Conservation (phyloP, 2,888 invertebrate species). For the Chymomyza procnemis region DNA sequence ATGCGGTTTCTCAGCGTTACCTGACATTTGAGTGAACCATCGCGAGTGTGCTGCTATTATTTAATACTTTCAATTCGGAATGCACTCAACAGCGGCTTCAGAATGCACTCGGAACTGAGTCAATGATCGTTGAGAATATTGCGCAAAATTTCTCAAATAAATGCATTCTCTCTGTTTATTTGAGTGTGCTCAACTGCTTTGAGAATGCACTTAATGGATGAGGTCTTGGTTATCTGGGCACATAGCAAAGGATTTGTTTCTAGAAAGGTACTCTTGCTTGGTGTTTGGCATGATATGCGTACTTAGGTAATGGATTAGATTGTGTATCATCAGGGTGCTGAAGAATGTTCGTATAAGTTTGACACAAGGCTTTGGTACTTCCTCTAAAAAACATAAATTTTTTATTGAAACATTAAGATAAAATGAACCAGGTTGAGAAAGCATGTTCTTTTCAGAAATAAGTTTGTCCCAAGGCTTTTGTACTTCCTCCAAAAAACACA, state of each 20-base stretch:
- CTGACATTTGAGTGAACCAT: conserved; percentile 41
- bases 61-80: conserved; percentile 44
- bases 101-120: neutral
- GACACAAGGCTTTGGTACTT: too few species aligned
- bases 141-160: neutral
- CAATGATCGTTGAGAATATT: neutral
- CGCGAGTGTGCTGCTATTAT: conserved; percentile 54
- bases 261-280: neutral
- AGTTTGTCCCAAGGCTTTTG: too few species aligned
- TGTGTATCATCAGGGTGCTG: too few species aligned
- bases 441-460: too few species aligned
- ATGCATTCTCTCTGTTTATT: neutral
- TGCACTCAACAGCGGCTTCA: neutral
- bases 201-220: neutral
- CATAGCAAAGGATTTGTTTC: neutral
- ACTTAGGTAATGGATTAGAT: neutral
- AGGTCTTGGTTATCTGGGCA: neutral
- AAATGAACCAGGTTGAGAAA: too few species aligned
- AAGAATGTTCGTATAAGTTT: too few species aligned
- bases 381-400: too few species aligned
- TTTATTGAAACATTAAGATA: too few species aligned
- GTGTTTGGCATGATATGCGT: neutral
- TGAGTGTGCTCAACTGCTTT: neutral
- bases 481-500: too few species aligned
- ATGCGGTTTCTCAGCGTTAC: conserved; percentile 48